Conservation (phyloP, 2,113 vertebrate genomes). For the Circaetus cinerascens region DNA sequence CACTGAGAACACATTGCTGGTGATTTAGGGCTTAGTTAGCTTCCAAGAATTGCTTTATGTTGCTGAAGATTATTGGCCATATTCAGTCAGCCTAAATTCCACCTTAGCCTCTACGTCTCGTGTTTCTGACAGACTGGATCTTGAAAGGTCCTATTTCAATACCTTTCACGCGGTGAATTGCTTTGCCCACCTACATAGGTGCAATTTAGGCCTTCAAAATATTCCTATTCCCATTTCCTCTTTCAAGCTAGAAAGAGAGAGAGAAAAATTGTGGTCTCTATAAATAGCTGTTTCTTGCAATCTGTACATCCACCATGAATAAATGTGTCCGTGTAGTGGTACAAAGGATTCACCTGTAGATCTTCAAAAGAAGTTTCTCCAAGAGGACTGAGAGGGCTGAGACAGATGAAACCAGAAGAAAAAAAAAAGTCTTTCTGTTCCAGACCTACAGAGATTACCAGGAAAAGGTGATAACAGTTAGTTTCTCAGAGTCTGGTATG, state of each 20-base stretch:
- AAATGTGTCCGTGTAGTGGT: background rate
- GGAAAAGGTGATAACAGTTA: background rate
- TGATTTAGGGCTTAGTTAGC: conserved; percentile 7
- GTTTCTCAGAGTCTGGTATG: background rate
- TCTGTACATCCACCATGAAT: background rate
- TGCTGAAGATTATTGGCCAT: background rate
- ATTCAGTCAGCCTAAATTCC: background rate
- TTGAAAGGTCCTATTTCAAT: background rate
- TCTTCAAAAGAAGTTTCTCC: background rate
- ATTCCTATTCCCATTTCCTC: background rate
- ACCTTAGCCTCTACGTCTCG: background rate
- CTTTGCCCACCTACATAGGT: background rate
- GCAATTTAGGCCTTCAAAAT: background rate
- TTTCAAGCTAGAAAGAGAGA: background rate
- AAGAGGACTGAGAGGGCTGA: background rate
- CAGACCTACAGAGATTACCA: background rate
- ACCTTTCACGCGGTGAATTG: background rate
- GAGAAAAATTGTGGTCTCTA: background rate
- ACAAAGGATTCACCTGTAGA: background rate
- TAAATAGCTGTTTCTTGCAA: background rate
- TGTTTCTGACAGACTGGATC: background rate
- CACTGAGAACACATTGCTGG: conserved; percentile 1
- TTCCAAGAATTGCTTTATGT: conserved; percentile 11
- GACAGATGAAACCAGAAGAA: background rate
- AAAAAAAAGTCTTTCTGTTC: background rate